Evolutionary conservation across 2,113 vertebrate species (phyloP).

Genomic region (Myotis brandtii): DNA sequence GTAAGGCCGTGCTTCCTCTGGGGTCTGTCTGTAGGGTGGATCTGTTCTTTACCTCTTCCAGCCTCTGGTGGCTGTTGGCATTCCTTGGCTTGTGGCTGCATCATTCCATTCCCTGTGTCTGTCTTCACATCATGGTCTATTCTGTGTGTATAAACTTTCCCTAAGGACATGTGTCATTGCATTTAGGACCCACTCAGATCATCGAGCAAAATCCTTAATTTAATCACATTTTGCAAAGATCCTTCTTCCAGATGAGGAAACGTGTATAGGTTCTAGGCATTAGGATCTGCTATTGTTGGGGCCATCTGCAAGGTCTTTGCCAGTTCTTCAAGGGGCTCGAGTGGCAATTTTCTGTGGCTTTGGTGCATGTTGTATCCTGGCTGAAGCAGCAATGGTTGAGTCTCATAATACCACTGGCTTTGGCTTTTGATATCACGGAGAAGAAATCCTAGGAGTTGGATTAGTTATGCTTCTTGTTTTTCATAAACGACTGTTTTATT

Average conservation of each 20-base stretch:
- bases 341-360: not conserved
- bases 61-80: not conserved
- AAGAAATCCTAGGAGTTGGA: not conserved
- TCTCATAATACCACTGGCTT: not conserved
- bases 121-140: not conserved
- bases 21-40: not conserved
- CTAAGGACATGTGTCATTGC: too few relatives aligned
- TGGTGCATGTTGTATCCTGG: not conserved
- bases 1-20: not conserved
- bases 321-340: not conserved
- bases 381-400: not conserved
- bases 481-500: not conserved
- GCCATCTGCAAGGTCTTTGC: not conserved
- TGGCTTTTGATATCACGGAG: not conserved
- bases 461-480: not conserved
- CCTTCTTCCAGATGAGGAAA: not conserved
- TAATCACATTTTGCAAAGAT: not conserved
- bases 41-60: not conserved
- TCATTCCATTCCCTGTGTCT: not conserved
- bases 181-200: not conserved
- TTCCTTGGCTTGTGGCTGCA: not conserved
- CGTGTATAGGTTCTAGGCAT: not conserved
- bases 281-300: not conserved
- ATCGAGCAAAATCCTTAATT: not conserved
- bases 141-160: not conserved